These are phyloP conservation scores for Tetramorium simillimum DNA, from an alignment of 1,140 invertebrate genomes.

Conservation along the genomic window DNA sequence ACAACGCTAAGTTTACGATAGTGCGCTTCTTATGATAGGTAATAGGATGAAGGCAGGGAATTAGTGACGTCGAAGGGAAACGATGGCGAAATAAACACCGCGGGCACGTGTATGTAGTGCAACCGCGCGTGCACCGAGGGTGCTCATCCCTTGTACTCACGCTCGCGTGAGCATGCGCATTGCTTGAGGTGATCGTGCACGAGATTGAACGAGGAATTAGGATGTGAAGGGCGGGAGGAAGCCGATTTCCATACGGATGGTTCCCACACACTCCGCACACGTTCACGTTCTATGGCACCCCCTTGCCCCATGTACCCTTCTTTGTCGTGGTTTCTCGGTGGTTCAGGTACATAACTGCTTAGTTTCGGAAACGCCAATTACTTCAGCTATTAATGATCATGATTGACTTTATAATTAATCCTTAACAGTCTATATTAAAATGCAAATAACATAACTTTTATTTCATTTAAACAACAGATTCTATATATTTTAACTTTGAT, in stretches of 20 bases:
- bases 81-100: slow-evolving; percentile 45
- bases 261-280: slow-evolving; percentile 30
- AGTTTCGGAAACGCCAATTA: background rate
- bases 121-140: slow-evolving; percentile 37
- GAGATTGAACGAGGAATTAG: slow-evolving; percentile 58
- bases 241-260: slow-evolving; percentile 72
- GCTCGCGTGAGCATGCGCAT: slow-evolving; percentile 53
- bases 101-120: slow-evolving; percentile 18
- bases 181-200: slow-evolving; percentile 59
- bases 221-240: slow-evolving; percentile 43
- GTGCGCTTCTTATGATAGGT: background rate
- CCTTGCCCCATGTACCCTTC: background rate
- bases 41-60: slow-evolving; percentile 22
- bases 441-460: background rate
- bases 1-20: slow-evolving; percentile 21
- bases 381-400: background rate
- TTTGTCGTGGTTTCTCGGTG: slow-evolving; percentile 23
- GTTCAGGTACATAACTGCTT: slow-evolving; percentile 20
- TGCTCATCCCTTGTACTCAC: slow-evolving; percentile 28
- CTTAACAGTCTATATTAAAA: background rate
- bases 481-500: background rate
- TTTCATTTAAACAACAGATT: background rate
- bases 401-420: background rate
- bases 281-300: slow-evolving; percentile 32
- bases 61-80: slow-evolving; percentile 8